Evolutionary conservation across 2,888 invertebrate genomes (phyloP), one percentile per base, ranked within the genome.

Genomic region (Lithodes maja): DNA sequence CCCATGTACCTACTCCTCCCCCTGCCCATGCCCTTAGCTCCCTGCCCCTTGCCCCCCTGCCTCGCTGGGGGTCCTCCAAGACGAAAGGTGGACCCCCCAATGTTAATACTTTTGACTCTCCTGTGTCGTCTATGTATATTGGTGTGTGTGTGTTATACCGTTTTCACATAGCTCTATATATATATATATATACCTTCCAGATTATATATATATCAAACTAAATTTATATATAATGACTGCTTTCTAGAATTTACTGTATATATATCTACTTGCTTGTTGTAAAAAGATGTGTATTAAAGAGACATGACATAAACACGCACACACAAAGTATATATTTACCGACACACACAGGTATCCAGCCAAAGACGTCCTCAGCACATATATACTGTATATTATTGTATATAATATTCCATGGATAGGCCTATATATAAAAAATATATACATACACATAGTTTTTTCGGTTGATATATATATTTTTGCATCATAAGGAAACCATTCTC

Each of bases 181-280:
- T 78, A 78, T 7, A 7, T 78, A 78, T n/a, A 7, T 12, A 17
- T 78, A 78, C 53, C 50, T 78, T 12, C 53, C 53, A 52, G 53
- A 52, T 52, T 49, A 75, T 78, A 78, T 78, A 78, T 78, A 78
- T 78, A 78, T 78, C n/a, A 12, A 49, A 52, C 52, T 3, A 78
- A 52, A 53, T 78, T 52, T 78, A 78, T 78, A 78, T 78, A 78
- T 78, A 78, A 3, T n/a, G 71, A 71, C 71, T 71, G 17, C 71
- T 71, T 71, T 61, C 7, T 61, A 61, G 68, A 61, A 61, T 61
- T 71, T 5, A 12, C 71, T 71, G 71, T 71, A 71, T 71, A 71
- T 71, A 71, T 71, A 71, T 71, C 5, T 71, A 12, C n/a, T n/a
- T 71, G 71, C 71, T 71, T 71, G 71, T 71, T 71, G 71, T 71